Evolutionary conservation across 1,140 invertebrate species (phyloP), one percentile per base, ranked within the genome.

Genomic region (Babylonia areolata): DNA sequence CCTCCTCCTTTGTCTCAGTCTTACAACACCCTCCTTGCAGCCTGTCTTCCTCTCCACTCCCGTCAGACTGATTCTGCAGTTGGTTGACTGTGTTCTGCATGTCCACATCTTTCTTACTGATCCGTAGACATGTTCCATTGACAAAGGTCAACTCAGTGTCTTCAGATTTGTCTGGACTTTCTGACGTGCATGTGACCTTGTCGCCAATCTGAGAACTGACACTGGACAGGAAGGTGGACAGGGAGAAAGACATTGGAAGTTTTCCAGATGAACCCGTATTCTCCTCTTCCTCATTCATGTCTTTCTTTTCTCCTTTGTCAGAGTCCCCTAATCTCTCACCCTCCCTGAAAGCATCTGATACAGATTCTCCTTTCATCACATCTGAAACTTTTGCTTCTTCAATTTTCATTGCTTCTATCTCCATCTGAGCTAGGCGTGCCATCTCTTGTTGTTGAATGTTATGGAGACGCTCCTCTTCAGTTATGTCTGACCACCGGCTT

Each of bases 181-280:
- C 40, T 15, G 71, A 31, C 9, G 71, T 11, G 33, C 31, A 33
- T 15, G 46, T n/a, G 9, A 15, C 40, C 17, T 82, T 20, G 15
- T 69, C 54, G 12, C 37, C 33, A 11, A 37, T 37, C 35, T 58
- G 33, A 3, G 64, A 42, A 88, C 75, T 90, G 89, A 73, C 87
- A 75, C 15, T 90, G 89, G 58, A 92, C 85, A 85, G 90, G 88
- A 75, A 90, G 91, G 39, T 91, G 88, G 33, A 64, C 40, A 40
- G 40, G 23, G 77, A 64, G 51, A 78, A 73, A 2, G 77, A 78
- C n/a, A n/a, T n/a, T n/a, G n/a, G n/a, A n/a, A n/a, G n/a, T n/a
- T n/a, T n/a, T n/a, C n/a, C n/a, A n/a, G n/a, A n/a, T n/a, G n/a
- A n/a, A n/a, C n/a, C n/a, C n/a, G 78, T 15, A 17, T 77, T 37